Evolutionary conservation across 2,888 invertebrate species (phyloP).

Genomic region (Teleogryllus oceanicus): DNA sequence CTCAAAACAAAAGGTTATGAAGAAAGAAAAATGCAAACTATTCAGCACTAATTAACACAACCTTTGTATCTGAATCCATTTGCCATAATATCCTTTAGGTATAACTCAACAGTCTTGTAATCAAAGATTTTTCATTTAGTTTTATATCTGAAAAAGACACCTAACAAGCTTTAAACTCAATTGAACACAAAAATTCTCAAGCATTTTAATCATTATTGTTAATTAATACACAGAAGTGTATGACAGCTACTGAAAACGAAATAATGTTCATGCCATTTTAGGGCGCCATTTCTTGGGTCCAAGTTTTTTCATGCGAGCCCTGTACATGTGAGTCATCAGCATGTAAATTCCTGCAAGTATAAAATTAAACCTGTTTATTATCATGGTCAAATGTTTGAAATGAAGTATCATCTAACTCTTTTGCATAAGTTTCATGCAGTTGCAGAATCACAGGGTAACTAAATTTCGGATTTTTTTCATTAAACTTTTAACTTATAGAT

Average conservation of each 20-base stretch:
- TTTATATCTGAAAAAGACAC: background rate
- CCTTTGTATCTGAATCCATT: too few relatives aligned
- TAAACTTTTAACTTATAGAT: too few relatives aligned
- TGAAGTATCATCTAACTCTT: too few relatives aligned
- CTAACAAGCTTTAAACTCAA: too few relatives aligned
- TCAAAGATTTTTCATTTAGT: background rate
- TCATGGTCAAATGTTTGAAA: too few relatives aligned
- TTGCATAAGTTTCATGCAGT: background rate
- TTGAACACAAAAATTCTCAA: too few relatives aligned
- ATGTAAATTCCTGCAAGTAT: constrained; percentile 58
- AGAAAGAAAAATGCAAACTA: too few relatives aligned
- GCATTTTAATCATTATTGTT: too few relatives aligned
- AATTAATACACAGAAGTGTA: too few relatives aligned
- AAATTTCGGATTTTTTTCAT: background rate
- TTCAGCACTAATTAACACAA: too few relatives aligned
- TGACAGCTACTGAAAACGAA: background rate
- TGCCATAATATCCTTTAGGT: too few relatives aligned
- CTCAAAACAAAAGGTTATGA: too few relatives aligned
- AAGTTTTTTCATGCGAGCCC: constrained; percentile 65
- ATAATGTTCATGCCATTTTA: constrained; percentile 28
- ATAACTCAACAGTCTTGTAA: background rate
- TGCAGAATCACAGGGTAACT: background rate
- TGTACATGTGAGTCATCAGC: constrained; percentile 82
- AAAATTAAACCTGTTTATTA: constrained; percentile 34
- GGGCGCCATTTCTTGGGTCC: constrained; percentile 42